phyloP scores from a whole-genome alignment of 2,888 invertebrate genomes.

The Flabesymbios commensalis region DNA sequence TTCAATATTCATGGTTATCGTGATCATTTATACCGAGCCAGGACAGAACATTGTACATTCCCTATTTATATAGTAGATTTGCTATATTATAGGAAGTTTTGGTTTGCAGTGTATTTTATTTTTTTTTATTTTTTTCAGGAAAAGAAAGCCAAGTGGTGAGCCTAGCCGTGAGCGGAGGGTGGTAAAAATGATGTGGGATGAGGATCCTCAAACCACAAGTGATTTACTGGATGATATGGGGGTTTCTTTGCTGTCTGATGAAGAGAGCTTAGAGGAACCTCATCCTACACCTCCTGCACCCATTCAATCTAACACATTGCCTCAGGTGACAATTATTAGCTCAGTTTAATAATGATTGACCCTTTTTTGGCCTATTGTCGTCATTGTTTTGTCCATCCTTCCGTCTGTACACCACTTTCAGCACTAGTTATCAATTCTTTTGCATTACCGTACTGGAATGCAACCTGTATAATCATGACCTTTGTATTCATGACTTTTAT shows the following conservation, averaged over 20 bases:
- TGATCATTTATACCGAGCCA: too few relatives aligned
- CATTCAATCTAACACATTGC: neutral
- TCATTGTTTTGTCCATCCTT: neutral
- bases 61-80: too few relatives aligned
- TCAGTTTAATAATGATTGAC: slow-evolving; percentile 5
- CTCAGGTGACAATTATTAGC: too few relatives aligned
- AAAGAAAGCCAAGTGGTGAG: slow-evolving; percentile 16
- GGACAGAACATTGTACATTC: too few relatives aligned
- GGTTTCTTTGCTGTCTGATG: slow-evolving; percentile 24
- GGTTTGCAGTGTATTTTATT: too few relatives aligned
- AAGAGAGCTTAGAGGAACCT: slow-evolving; percentile 3
- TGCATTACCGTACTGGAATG: too few relatives aligned
- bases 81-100: too few relatives aligned
- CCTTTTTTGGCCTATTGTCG: neutral
- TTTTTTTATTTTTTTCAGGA: slow-evolving; percentile 17
- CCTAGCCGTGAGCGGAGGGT: neutral
- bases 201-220: slow-evolving; percentile 33
- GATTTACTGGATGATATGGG: slow-evolving; percentile 43
- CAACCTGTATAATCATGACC: too few relatives aligned
- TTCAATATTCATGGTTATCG: too few relatives aligned
- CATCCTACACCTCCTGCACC: slow-evolving; percentile 11
- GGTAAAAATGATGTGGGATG: slow-evolving; percentile 29
- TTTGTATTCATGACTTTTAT: too few relatives aligned
- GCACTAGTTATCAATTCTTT: too few relatives aligned
- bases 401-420: too few relatives aligned